Base-by-base conservation (phyloP, 2,888 invertebrate genomes). In the Napeogenes sylphis region DNA sequence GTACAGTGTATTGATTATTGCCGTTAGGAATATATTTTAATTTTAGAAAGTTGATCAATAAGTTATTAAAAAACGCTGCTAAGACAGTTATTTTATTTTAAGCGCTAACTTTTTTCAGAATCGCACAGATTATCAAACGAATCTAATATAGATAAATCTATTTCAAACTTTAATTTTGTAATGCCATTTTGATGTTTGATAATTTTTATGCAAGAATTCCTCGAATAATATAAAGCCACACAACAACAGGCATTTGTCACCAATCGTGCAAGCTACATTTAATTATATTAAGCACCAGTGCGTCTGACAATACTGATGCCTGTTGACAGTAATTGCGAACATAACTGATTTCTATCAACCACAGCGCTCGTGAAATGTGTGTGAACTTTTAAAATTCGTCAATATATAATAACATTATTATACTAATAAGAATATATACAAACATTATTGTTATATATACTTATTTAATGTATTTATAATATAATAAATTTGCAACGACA, bases 181-280 rank as follows among this genome's bases (percentile, higher is more conserved):
- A 21, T 21, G 1, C 21, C 21, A 21, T 21, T 21, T 21, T 21
- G 21, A 21, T 21, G 21, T 21, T 21, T 21, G 21, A 21, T 21
- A 21, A 21, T 21, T 21, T 21, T 21, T 21, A 21, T 21, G 1
- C n/a, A 21, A 21, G 21, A n/a, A n/a, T n/a, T n/a, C 21, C 21
- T 21, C 21, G 1, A 21, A 21, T 21, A 21, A 32, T 30, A 42
- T 47, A 38, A 58, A 58, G 55, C 53, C 55, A 62, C 45, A n/a
- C 60, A 38, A 58, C 54, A 30, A 45, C 45, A 47, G 55, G 55
- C 56, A 61, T 64, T 60, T 53, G 58, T 64, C 64, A 58, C 58
- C 33, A 21, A 56, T 61, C 53, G 47, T 30, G 64, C 60, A 56
- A 64, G 35, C 64, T 67, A 58, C 55, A 62, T 67, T 64, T 67